Percentiles rank a stretch among this genome's conserved stretches.
These are phyloP conservation scores for Drosophila punjabiensis DNA, from an alignment of 1,140 invertebrate genomes.

Conservation along the genomic window DNA sequence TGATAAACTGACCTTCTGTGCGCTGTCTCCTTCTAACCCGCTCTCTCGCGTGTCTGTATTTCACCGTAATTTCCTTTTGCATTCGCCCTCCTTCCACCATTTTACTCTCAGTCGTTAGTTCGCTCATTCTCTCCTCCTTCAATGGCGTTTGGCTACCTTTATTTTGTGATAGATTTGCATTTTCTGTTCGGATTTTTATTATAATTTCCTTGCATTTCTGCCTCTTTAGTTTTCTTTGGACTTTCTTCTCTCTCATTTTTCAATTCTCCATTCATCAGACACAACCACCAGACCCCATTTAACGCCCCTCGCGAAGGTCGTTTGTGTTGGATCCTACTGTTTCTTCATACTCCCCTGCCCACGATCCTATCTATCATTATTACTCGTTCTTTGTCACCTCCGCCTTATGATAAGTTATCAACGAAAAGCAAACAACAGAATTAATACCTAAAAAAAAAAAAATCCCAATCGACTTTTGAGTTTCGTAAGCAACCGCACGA, in stretches of 20 bases:
- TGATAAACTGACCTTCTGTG: conserved; percentile 28
- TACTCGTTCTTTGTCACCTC: conserved; percentile 13
- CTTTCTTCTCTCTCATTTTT: neutral
- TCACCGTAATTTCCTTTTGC: conserved; percentile 15
- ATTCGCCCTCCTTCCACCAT: conserved; percentile 23
- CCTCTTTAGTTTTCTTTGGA: conserved; percentile 15
- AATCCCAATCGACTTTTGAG: conserved; percentile 29
- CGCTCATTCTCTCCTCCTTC: neutral
- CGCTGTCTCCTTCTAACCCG: conserved; percentile 14
- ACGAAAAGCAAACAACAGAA: conserved; percentile 15
- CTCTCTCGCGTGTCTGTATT: neutral
- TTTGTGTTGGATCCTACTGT: conserved; percentile 11
- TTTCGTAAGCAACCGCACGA: conserved; percentile 30
- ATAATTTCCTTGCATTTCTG: conserved; percentile 16
- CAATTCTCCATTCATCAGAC: neutral
- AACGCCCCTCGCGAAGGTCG: conserved; percentile 16
- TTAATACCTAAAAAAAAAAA: conserved; percentile 34
- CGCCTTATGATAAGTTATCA: conserved; percentile 19
- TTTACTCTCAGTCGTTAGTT: conserved; percentile 3
- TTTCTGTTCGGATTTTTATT: conserved; percentile 26
- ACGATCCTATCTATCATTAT: conserved; percentile 24
- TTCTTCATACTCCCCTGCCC: conserved; percentile 2
- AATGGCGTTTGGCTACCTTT: conserved; percentile 26
- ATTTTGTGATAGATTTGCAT: conserved; percentile 26
- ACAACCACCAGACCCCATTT: neutral